phyloP scores from a whole-genome alignment of 2,888 invertebrate genomes.

The Synergus umbraculus region DNA sequence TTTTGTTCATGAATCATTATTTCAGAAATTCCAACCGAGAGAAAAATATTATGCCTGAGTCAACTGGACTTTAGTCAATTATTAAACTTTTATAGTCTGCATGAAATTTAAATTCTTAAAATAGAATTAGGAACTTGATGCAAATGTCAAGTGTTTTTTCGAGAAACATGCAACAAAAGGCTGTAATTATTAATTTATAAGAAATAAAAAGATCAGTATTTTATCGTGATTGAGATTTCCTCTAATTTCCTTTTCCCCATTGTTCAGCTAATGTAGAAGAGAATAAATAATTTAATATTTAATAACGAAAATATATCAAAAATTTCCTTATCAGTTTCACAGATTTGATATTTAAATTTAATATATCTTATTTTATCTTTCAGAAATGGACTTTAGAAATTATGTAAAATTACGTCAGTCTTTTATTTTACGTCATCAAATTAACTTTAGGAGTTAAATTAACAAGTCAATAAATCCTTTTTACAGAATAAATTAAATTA shows the following conservation, averaged over 20 bases:
- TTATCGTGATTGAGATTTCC: background rate
- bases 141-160: background rate
- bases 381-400: background rate
- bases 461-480: background rate
- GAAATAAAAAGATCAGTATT: background rate
- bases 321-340: background rate
- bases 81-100: background rate
- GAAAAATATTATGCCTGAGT: background rate
- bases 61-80: constrained; percentile 14
- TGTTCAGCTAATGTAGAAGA: too few species aligned
- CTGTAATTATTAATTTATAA: background rate
- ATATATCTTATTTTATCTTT: background rate
- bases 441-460: background rate
- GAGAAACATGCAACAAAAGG: background rate
- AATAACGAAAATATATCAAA: too few species aligned
- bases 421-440: background rate
- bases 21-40: background rate
- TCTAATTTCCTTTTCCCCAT: background rate
- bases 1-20: background rate
- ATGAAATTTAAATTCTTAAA: background rate
- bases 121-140: background rate
- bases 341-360: background rate
- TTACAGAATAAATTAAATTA: background rate
- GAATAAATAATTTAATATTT: too few species aligned
- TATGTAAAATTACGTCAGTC: background rate